These are phyloP conservation scores for Protula sp. DNA, from an alignment of 2,888 invertebrate species.

Conservation along the genomic window DNA sequence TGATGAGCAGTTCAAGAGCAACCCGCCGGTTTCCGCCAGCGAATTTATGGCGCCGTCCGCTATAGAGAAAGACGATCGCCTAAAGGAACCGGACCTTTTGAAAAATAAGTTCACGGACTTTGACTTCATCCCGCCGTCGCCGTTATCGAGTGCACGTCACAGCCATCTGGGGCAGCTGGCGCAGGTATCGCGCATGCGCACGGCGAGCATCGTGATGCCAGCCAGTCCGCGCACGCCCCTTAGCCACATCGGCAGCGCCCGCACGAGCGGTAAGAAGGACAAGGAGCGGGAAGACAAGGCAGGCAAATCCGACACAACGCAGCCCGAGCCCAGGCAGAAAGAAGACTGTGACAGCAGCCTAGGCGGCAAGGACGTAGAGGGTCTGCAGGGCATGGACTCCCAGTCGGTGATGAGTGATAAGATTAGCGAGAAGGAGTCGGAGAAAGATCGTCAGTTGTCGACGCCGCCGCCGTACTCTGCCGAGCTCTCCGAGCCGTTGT, in stretches of 20 bases:
- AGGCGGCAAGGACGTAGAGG: too few species aligned
- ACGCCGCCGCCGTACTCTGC: background rate
- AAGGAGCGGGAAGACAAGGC: background rate
- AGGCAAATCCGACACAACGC: background rate
- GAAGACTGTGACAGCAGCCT: background rate
- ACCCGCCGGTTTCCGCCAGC: background rate
- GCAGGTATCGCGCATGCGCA: background rate
- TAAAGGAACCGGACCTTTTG: too few species aligned
- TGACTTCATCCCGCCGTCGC: background rate
- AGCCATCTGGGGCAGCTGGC: background rate
- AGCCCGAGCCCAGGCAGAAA: background rate
- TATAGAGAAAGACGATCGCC: too few species aligned
- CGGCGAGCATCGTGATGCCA: background rate
- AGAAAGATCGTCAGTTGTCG: background rate
- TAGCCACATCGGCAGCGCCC: background rate
- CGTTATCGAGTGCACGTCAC: background rate
- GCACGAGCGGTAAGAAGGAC: background rate
- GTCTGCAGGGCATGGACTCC: too few species aligned
- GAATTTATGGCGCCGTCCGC: too few species aligned
- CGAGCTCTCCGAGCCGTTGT: background rate
- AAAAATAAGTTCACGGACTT: background rate
- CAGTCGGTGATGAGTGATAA: too few species aligned
- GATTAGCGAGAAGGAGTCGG: background rate
- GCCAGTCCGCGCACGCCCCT: background rate
- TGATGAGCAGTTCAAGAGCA: background rate